Evolutionary conservation across 2,888 invertebrate species (phyloP).

Genomic region (Cryptocephalus primarius): DNA sequence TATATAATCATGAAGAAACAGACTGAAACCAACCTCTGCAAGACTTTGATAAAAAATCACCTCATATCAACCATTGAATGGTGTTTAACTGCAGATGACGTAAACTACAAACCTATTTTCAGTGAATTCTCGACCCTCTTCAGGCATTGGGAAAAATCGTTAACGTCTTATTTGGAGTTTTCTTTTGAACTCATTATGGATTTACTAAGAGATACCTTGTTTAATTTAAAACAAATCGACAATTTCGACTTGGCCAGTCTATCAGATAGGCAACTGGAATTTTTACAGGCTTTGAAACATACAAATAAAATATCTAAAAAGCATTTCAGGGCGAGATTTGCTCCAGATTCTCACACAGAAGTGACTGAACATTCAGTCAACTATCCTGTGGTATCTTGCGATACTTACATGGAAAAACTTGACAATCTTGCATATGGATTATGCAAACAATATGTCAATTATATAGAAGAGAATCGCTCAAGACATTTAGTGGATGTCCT

Average conservation of each 20-base stretch:
- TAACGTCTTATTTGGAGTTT: conserved; percentile 32
- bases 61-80: conserved; percentile 40
- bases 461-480: conserved; percentile 37
- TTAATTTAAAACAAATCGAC: conserved; percentile 18
- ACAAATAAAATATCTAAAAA: conserved; percentile 33
- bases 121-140: conserved; percentile 41
- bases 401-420: conserved; percentile 38
- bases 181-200: conserved; percentile 35
- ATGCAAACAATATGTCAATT: conserved; percentile 46
- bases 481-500: conserved; percentile 43
- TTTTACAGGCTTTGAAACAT: conserved; percentile 38
- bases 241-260: conserved; percentile 17
- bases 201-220: conserved; percentile 26
- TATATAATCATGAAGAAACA: conserved; percentile 46
- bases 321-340: conserved; percentile 35
- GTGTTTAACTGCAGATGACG: conserved; percentile 35
- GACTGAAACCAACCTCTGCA: conserved; percentile 35
- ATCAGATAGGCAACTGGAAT: conserved; percentile 36
- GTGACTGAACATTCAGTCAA: not conserved
- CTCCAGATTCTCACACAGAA: not conserved
- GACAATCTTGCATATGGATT: conserved; percentile 38
- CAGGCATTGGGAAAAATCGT: conserved; percentile 40
- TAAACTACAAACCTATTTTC: conserved; percentile 38
- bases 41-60: conserved; percentile 34
- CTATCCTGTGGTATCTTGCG: conserved; percentile 5